These are phyloP conservation scores for Euura saliciscinereae DNA, from an alignment of 1,140 invertebrate species.

Conservation along the genomic window DNA sequence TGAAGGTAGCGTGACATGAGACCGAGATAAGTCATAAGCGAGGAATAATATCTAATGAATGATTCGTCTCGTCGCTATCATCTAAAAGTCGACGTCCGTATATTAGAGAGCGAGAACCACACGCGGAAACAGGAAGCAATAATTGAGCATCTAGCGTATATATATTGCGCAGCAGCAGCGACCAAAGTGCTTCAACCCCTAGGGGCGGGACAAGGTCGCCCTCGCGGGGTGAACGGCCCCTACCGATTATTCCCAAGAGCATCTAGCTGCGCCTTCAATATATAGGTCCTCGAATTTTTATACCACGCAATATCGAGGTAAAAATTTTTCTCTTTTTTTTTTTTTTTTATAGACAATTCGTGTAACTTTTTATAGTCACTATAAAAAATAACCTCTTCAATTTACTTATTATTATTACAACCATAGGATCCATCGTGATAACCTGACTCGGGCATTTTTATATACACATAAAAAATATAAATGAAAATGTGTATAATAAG, in stretches of 20 bases:
- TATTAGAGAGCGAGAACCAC: not conserved
- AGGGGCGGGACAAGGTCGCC: slow-evolving; percentile 2
- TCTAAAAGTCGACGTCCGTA: no score
- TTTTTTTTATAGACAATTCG: no score
- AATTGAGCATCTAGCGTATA: slow-evolving; percentile 3
- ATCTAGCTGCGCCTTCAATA: not conserved
- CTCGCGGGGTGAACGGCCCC: not conserved
- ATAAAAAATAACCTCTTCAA: no score
- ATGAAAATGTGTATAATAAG: no score
- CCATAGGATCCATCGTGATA: no score
- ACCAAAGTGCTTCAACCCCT: not conserved
- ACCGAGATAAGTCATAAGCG: no score
- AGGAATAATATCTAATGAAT: not conserved
- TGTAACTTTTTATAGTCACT: no score
- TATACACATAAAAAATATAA: no score
- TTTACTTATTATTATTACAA: no score
- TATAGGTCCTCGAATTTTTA: not conserved
- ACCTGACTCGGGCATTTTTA: no score
- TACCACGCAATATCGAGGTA: not conserved
- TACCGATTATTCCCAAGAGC: not conserved
- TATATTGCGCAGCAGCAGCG: slow-evolving; percentile 3
- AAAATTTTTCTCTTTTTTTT: no score
- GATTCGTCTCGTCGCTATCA: not conserved
- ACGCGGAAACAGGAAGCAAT: slow-evolving; percentile 3
- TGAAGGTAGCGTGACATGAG: no score